These are phyloP conservation scores for Hirtodrosophila cameraria DNA, from an alignment of 2,888 invertebrate genomes.

Conservation along the genomic window DNA sequence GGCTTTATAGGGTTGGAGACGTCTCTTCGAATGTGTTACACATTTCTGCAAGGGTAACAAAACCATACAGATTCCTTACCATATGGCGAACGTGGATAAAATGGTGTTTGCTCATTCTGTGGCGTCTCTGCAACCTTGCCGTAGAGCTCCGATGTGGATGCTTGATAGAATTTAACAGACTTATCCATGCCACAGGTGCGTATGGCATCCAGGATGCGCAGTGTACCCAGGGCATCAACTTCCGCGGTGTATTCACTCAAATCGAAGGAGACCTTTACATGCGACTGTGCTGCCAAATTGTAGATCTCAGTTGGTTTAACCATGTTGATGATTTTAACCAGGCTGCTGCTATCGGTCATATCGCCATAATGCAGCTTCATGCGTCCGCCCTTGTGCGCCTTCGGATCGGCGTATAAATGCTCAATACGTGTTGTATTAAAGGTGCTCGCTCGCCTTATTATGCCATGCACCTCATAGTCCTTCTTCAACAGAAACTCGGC, in stretches of 20 bases:
- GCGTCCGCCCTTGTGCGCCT: conserved; percentile 93
- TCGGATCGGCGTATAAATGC: conserved; percentile 96
- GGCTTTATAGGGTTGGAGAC: no score
- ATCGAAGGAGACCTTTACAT: conserved; percentile 99
- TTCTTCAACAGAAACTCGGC: conserved; percentile 96
- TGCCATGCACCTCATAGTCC: conserved; percentile 97
- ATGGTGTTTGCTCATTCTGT: conserved; percentile 97
- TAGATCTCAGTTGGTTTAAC: conserved; percentile 95
- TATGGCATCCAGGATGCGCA: conserved; percentile 95
- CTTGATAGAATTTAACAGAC: conserved; percentile 95
- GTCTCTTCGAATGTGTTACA: no score
- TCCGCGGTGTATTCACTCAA: conserved; percentile 99
- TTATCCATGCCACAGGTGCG: conserved; percentile 93
- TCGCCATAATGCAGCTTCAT: conserved; percentile 99
- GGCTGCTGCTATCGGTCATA: conserved; percentile 98
- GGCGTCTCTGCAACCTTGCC: conserved; percentile 97
- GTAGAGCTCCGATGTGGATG: conserved; percentile 97
- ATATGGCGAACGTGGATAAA: conserved; percentile 98
- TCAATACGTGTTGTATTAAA: conserved; percentile 98
- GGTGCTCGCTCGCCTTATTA: conserved; percentile 96
- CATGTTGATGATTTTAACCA: conserved; percentile 91
- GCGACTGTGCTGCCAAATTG: conserved; percentile 99
- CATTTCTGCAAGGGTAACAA: no score
- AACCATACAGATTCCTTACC: conserved; percentile 87
- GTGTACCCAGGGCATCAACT: conserved; percentile 97